phyloP scores from a whole-genome alignment of 2,113 vertebrate genomes.

The Melanotaenia duboulayi region DNA sequence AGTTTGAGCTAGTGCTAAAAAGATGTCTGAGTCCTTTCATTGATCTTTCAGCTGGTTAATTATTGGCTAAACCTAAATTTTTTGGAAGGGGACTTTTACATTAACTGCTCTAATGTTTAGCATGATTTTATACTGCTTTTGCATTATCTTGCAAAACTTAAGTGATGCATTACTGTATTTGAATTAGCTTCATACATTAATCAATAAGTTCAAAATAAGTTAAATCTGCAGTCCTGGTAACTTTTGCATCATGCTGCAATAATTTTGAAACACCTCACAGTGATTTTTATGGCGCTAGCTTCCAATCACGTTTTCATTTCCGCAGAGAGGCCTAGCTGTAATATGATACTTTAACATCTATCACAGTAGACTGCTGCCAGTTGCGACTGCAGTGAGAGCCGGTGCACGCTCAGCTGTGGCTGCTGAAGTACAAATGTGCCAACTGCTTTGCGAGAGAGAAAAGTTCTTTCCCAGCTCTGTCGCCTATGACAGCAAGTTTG shows the following conservation, averaged over 20 bases:
- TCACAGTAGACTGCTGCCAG: constrained; percentile 2
- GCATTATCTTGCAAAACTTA: too few relatives aligned
- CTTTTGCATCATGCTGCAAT: too few relatives aligned
- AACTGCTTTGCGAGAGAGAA: background rate
- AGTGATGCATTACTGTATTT: too few relatives aligned
- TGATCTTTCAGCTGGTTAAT: too few relatives aligned
- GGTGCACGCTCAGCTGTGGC: background rate
- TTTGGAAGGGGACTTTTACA: background rate
- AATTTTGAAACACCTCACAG: background rate
- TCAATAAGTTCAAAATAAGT: too few relatives aligned
- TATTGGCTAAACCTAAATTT: background rate
- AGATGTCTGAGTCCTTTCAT: too few relatives aligned
- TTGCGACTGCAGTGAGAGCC: background rate
- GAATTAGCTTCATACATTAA: too few relatives aligned
- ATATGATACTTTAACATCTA: background rate
- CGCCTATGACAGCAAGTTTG: background rate
- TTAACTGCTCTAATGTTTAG: background rate
- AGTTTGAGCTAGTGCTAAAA: too few relatives aligned
- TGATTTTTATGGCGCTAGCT: background rate
- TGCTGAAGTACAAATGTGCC: background rate
- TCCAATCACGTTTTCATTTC: constrained; percentile 9
- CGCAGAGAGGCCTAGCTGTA: background rate
- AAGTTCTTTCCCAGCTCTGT: background rate
- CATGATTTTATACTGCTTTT: background rate
- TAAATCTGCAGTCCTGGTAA: too few relatives aligned